phyloP scores from a whole-genome alignment of 2,888 invertebrate species.

The Cistogaster globosa region DNA sequence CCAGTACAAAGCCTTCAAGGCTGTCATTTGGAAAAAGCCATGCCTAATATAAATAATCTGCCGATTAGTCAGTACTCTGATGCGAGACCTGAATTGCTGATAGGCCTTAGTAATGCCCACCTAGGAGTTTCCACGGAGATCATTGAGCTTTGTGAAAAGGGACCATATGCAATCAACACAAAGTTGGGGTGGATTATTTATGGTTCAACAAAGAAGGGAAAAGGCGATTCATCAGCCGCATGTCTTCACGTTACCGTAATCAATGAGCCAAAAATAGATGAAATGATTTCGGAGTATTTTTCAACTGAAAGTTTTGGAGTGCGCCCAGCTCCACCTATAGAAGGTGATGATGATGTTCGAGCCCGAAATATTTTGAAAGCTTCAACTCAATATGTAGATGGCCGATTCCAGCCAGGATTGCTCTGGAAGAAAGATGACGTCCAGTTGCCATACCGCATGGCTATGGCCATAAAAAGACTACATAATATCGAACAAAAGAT shows the following conservation, averaged over 20 bases:
- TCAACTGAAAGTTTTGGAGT: not conserved
- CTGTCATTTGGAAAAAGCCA: not conserved
- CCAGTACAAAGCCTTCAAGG: not conserved
- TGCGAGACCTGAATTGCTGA: not conserved
- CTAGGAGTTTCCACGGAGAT: not conserved
- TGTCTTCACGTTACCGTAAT: not conserved
- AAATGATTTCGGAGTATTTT: not conserved
- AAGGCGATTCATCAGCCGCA: not conserved
- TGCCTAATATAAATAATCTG: not conserved
- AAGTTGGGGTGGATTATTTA: conserved; percentile 20
- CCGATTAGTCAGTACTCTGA: conserved; percentile 1
- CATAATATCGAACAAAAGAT: not conserved
- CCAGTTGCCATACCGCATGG: no score
- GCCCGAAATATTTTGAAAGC: no score
- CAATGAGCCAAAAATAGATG: not conserved
- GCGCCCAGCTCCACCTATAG: not conserved
- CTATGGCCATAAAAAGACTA: not conserved
- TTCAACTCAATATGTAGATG: not conserved
- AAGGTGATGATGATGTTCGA: no score
- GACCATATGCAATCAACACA: conserved; percentile 2
- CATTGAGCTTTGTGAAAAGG: not conserved
- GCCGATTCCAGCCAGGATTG: not conserved
- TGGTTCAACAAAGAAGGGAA: not conserved
- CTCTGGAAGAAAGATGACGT: no score
- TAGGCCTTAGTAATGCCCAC: conserved; percentile 7